phyloP scores from a whole-genome alignment of 1,140 invertebrate species.

The Globodera ellingtonae region DNA sequence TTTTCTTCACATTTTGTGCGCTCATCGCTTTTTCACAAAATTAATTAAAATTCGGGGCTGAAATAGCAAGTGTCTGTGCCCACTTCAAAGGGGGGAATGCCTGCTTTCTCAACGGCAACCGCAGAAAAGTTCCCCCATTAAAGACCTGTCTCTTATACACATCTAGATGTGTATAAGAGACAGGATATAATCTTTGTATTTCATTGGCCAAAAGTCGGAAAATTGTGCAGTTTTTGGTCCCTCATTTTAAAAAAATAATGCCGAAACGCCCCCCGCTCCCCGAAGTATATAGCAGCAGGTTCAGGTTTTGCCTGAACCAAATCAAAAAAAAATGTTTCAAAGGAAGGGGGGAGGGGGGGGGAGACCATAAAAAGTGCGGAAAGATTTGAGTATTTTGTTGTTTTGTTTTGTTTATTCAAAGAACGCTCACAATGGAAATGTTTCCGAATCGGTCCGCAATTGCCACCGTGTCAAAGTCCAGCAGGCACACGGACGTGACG shows the following conservation, averaged over 20 bases:
- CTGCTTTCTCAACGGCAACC: not conserved
- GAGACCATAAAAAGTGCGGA: not conserved
- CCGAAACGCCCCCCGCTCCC: too few relatives aligned
- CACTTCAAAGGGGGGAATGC: not conserved
- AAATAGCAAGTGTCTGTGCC: not conserved
- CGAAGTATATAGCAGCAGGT: too few relatives aligned
- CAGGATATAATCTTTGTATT: too few relatives aligned
- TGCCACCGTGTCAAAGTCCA: constrained; percentile 95
- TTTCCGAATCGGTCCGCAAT: constrained; percentile 99
- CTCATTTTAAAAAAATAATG: too few relatives aligned
- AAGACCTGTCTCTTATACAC: too few relatives aligned
- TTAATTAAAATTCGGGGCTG: constrained; percentile 13
- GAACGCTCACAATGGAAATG: constrained; percentile 69
- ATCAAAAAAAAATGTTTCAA: not conserved
- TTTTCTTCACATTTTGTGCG: not conserved
- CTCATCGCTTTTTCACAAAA: not conserved
- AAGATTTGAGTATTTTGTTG: not conserved
- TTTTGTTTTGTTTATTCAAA: not conserved
- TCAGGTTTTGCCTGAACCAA: too few relatives aligned
- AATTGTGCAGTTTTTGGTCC: too few relatives aligned
- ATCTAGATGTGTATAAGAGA: too few relatives aligned
- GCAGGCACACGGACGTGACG: constrained; percentile 85
- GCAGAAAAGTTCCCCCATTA: not conserved
- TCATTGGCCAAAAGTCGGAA: too few relatives aligned
- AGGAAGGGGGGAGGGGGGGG: not conserved